Conservation (phyloP, 2,113 vertebrate genomes). For the Gadus macrocephalus region DNA sequence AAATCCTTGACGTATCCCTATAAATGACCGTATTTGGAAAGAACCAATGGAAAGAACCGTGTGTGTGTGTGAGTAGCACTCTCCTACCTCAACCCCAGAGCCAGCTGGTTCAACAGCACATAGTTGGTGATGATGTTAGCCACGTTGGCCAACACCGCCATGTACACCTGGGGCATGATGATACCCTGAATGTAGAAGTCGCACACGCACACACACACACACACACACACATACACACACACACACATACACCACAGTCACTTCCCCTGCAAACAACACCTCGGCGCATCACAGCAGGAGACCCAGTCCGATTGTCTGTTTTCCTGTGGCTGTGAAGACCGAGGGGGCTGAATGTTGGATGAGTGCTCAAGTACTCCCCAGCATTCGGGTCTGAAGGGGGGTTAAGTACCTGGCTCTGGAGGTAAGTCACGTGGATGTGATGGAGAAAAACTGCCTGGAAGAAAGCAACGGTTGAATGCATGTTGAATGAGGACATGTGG, state of each 20-base stretch:
- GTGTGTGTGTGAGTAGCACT: neutral
- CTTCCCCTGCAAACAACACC: too few relatives aligned
- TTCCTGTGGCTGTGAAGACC: neutral
- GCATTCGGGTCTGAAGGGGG: too few relatives aligned
- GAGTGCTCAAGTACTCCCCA: too few relatives aligned
- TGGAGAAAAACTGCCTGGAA: slow-evolving; percentile 80
- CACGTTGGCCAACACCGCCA: slow-evolving; percentile 77
- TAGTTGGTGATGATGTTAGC: slow-evolving; percentile 80
- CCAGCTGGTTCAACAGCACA: slow-evolving; percentile 75
- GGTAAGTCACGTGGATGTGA: slow-evolving; percentile 80
- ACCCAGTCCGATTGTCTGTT: too few relatives aligned
- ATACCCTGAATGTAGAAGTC: slow-evolving; percentile 72
- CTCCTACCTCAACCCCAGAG: slow-evolving; percentile 86
- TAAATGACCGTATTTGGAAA: too few relatives aligned
- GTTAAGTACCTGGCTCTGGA: slow-evolving; percentile 83
- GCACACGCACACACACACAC: neutral
- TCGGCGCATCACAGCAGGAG: too few relatives aligned
- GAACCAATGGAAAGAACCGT: neutral
- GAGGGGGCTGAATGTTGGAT: neutral
- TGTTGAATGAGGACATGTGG: neutral
- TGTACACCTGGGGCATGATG: slow-evolving; percentile 80
- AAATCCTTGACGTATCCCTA: too few relatives aligned
- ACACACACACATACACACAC: too few relatives aligned
- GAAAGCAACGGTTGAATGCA: slow-evolving; percentile 9
- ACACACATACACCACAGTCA: slow-evolving; percentile 18